Evolutionary conservation across 2,113 vertebrate species (phyloP).

Genomic region (Prunella fulvescens): DNA sequence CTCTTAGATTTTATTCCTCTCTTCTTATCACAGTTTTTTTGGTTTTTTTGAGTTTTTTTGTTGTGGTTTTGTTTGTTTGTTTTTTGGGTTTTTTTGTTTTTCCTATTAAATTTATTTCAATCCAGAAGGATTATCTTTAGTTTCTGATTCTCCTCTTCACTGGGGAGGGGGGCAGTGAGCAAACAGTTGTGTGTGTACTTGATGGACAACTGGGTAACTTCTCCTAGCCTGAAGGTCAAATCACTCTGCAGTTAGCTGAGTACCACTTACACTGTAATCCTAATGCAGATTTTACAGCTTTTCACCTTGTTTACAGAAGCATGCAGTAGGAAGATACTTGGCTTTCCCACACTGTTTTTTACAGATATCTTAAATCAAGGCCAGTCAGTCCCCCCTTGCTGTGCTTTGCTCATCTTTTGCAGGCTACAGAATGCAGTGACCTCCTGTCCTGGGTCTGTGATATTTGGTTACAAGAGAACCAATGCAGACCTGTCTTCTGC

Average conservation of each 20-base stretch:
- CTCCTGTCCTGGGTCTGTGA: background rate
- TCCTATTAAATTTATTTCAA: background rate
- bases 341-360: background rate
- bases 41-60: background rate
- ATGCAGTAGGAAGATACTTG: background rate
- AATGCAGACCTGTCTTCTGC: background rate
- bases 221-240: background rate
- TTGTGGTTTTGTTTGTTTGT: background rate
- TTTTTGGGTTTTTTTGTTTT: background rate
- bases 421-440: background rate
- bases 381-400: rapidly evolving
- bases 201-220: background rate
- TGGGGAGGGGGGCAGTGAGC: rapidly evolving
- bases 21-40: no score
- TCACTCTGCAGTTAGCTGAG: background rate
- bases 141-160: background rate
- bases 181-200: background rate
- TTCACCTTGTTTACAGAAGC: background rate
- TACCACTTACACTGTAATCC: background rate
- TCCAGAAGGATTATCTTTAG: background rate
- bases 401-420: background rate
- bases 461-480: background rate
- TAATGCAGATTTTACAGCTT: background rate
- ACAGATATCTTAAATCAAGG: background rate
- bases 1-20: background rate